phyloP scores from a whole-genome alignment of 2,888 invertebrate genomes.

The Venusia cambrica region DNA sequence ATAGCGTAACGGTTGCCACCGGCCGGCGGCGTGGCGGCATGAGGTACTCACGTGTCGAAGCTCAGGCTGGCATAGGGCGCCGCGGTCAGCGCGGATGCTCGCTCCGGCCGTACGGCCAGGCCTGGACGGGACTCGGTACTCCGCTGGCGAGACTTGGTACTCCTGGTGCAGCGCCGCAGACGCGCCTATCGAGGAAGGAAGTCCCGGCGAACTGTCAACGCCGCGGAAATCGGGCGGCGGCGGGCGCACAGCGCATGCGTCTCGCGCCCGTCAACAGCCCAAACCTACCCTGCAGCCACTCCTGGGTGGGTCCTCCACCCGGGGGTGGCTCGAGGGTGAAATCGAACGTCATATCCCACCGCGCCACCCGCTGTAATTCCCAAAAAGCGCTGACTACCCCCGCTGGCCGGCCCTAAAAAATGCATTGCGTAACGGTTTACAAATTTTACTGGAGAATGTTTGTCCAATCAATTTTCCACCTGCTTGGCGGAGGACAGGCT shows the following conservation, averaged over 20 bases:
- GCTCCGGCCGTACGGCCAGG: conserved; percentile 30
- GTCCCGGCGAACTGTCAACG: conserved; percentile 83
- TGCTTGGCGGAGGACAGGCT: conserved; percentile 36
- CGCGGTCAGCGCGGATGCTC: conserved; percentile 32
- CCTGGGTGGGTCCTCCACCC: conserved; percentile 43
- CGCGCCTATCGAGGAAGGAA: conserved; percentile 78
- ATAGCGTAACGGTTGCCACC: conserved; percentile 14
- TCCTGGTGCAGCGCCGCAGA: conserved; percentile 63
- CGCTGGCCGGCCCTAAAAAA: conserved; percentile 75
- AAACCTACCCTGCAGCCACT: conserved; percentile 57
- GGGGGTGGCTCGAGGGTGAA: conserved; percentile 64
- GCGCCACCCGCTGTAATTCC: conserved; percentile 72
- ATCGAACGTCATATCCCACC: conserved; percentile 80
- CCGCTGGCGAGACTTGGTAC: conserved; percentile 25
- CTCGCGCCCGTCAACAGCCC: conserved; percentile 80
- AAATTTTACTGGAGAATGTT: conserved; percentile 63
- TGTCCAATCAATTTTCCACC: conserved; percentile 77
- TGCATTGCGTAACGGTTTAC: conserved; percentile 80
- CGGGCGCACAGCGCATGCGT: conserved; percentile 70
- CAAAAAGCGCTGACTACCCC: conserved; percentile 77
- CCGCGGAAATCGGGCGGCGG: conserved; percentile 82
- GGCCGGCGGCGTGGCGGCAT: no score
- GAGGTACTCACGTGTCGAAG: conserved; percentile 42
- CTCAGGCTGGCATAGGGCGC: conserved; percentile 65
- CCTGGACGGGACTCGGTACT: conserved; percentile 31